Base-by-base conservation (phyloP, 2,113 vertebrate genomes). In the Pimephales promelas region DNA sequence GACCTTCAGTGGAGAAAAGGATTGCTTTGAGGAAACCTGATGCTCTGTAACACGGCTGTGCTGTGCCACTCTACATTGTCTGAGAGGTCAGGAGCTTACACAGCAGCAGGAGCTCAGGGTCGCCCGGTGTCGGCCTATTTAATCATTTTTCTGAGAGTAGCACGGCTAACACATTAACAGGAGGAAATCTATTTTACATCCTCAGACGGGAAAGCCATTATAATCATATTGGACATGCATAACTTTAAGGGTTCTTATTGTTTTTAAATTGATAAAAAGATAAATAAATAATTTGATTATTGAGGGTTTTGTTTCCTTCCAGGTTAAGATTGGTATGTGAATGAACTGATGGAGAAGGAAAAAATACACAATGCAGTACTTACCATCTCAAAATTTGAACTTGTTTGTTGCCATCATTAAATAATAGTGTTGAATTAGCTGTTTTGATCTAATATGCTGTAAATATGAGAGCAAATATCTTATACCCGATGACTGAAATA, bases 21-120 rank as follows among this genome's bases (percentile, higher is more conserved):
- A 90, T 90, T 88, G 74, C 24, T 77, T 72, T 20, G 61, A 83
- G 86, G 90, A 91, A 90, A 90, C 82, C 56, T 70, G 85, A 89
- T 89, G 84, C 89, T 81, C 62, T 85, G 43, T 72, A 81, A 81
- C 75, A 40, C 76, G 74, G 84, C 71, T 84, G 28, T 78, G 47
- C 80, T 82, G 77, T 76, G 62, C 72, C 73, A 36, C 24, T 43
- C 64, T 54, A 43, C 62, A 83, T 88, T 88, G 85, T 88, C 43
- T 83, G 68, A 36, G 54, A 77, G 85, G 87, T 89, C 82, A 87
- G 76, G 84, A 83, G 86, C 52, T 77, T 77, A 81, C 85, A 88
- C 66, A 40, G 66, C 20, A 70, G 88, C 83, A 87, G 86, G 81
- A 85, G 78, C 81, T 86, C 45, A 70, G 76, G 80, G 61, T 57